These are phyloP conservation scores for Calidris pugnax DNA, from an alignment of 2,113 vertebrate genomes.

Conservation along the genomic window DNA sequence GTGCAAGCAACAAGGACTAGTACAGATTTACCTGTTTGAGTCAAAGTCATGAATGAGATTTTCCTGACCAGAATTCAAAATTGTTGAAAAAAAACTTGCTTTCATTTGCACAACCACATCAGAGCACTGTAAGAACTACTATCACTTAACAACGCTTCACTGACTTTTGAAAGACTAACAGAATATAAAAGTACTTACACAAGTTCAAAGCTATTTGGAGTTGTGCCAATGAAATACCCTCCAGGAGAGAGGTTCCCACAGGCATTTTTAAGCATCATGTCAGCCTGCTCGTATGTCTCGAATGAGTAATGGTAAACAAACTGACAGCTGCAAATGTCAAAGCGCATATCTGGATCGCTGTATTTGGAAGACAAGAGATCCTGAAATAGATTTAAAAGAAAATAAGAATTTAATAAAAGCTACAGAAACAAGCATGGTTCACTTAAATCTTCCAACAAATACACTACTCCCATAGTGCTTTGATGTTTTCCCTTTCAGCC, in stretches of 20 bases:
- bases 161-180: not conserved
- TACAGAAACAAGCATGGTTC: not conserved
- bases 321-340: slow-evolving; percentile 96
- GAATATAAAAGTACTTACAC: slow-evolving; percentile 80
- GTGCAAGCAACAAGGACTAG: not conserved
- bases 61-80: not conserved
- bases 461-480: not conserved
- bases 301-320: slow-evolving; percentile 98
- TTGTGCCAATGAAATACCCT: slow-evolving; percentile 97
- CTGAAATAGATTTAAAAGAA: slow-evolving; percentile 70
- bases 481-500: not conserved
- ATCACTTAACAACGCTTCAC: not conserved
- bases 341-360: slow-evolving; percentile 76
- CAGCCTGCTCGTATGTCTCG: slow-evolving; percentile 89
- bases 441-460: not conserved
- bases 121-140: not conserved
- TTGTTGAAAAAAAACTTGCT: not conserved
- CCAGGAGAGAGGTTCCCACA: slow-evolving; percentile 90
- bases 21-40: not conserved
- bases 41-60: not conserved
- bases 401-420: not conserved
- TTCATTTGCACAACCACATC: not conserved
- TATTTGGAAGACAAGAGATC: slow-evolving; percentile 85
- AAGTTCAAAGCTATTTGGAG: slow-evolving; percentile 92
- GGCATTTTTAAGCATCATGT: slow-evolving; percentile 94